Evolutionary conservation across 2,113 vertebrate species (phyloP).

Genomic region (Mungos mungo): DNA sequence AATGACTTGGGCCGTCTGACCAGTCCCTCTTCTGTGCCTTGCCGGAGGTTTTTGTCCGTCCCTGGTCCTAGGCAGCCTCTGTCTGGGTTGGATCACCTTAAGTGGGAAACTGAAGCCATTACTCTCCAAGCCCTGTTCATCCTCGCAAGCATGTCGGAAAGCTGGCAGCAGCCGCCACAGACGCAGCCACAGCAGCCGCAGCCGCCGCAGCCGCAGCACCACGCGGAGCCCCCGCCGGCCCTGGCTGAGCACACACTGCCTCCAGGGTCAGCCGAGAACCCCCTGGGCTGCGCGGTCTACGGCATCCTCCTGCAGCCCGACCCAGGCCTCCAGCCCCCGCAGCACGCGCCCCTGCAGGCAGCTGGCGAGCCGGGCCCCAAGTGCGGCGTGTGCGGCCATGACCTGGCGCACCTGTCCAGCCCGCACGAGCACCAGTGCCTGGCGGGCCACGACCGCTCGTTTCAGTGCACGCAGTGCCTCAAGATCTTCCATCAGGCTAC

Average conservation of each 20-base stretch:
- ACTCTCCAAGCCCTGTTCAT: constrained; percentile 81
- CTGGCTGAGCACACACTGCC: constrained; percentile 93
- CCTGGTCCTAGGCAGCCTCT: constrained; percentile 44
- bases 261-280: constrained; percentile 87
- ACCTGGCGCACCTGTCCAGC: constrained; percentile 93
- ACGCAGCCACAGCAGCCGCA: constrained; percentile 88
- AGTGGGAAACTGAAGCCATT: constrained; percentile 83
- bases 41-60: constrained; percentile 29
- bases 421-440: constrained; percentile 98
- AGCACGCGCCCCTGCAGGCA: constrained; percentile 86
- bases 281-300: constrained; percentile 95
- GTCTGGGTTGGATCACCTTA: constrained; percentile 62
- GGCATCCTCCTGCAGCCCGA: constrained; percentile 96
- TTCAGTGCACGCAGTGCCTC: constrained; percentile 98
- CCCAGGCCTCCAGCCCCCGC: constrained; percentile 87
- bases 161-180: constrained; percentile 87
- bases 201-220: constrained; percentile 85
- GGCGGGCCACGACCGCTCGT: constrained; percentile 93
- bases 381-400: constrained; percentile 94
- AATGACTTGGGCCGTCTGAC: not conserved
- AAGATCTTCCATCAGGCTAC: constrained; percentile 99
- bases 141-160: constrained; percentile 88
- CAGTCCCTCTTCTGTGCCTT: constrained; percentile 41
- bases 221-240: constrained; percentile 78
- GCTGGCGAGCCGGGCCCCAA: constrained; percentile 90